Percentiles rank a stretch among this genome's conserved stretches.
Evolutionary conservation across 2,888 invertebrate genomes (phyloP).

Genomic region (Orchestes rusci): DNA sequence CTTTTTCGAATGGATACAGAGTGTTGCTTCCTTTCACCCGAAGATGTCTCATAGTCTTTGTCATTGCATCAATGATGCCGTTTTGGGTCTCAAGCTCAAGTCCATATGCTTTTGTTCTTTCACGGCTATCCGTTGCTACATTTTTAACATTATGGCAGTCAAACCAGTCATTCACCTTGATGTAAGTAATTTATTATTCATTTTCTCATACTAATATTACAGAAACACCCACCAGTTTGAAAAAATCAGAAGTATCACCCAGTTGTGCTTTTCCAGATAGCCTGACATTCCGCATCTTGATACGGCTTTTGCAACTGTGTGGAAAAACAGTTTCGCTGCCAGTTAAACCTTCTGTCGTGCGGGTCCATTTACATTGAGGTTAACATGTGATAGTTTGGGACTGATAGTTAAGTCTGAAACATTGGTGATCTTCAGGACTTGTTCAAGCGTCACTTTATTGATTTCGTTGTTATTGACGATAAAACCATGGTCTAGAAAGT

Average conservation of each 20-base stretch:
- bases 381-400: conserved; percentile 21
- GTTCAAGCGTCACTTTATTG: conserved; percentile 6
- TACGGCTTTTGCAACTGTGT: conserved; percentile 21
- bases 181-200: neutral
- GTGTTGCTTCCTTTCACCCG: conserved; percentile 1
- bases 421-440: conserved; percentile 5
- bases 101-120: conserved; percentile 8
- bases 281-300: conserved; percentile 6
- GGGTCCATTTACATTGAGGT: conserved; percentile 21
- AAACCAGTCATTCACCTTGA: conserved; percentile 18
- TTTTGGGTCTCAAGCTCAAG: conserved; percentile 1
- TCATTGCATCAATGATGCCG: conserved; percentile 5
- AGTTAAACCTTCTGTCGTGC: conserved; percentile 15
- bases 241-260: conserved; percentile 8
- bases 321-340: conserved; percentile 21
- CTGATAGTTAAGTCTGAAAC: conserved; percentile 21
- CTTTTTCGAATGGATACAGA: conserved; percentile 7
- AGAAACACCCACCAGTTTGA: conserved; percentile 3
- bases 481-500: conserved; percentile 25
- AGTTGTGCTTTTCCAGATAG: neutral
- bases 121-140: neutral
- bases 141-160: conserved; percentile 8
- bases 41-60: neutral
- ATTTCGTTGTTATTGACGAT: conserved; percentile 18
- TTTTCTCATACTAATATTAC: neutral